Evolutionary conservation across 2,888 invertebrate genomes (phyloP).

Genomic region (Ichneumon xanthorius): DNA sequence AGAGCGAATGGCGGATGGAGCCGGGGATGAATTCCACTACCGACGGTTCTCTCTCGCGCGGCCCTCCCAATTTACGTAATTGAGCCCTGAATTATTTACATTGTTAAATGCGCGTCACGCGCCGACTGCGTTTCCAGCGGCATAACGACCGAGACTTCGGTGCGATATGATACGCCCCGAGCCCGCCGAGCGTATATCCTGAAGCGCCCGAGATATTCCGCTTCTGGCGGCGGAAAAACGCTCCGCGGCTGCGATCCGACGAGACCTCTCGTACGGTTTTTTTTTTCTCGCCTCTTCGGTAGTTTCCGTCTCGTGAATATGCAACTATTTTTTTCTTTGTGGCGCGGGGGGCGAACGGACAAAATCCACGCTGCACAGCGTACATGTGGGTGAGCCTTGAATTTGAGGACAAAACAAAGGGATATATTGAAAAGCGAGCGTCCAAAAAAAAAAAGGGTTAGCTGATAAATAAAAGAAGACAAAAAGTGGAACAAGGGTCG

Average conservation of each 20-base stretch:
- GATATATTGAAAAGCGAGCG: conserved; percentile 31
- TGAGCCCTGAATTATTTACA: conserved; percentile 84
- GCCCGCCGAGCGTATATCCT: conserved; percentile 36
- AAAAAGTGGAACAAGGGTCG: conserved; percentile 18
- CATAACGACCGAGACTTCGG: conserved; percentile 46
- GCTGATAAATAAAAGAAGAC: conserved; percentile 31
- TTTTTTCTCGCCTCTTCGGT: conserved; percentile 4
- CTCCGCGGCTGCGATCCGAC: background rate
- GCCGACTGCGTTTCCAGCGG: conserved; percentile 74
- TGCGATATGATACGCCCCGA: conserved; percentile 22
- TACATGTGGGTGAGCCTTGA: conserved; percentile 1
- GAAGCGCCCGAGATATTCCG: conserved; percentile 10
- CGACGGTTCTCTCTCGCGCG: conserved; percentile 33
- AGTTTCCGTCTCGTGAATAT: conserved; percentile 26
- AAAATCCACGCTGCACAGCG: conserved; percentile 22
- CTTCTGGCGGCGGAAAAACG: background rate
- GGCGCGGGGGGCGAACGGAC: background rate
- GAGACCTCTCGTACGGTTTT: background rate
- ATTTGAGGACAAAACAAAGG: conserved; percentile 27
- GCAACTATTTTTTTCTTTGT: conserved; percentile 17
- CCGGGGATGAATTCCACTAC: conserved; percentile 32
- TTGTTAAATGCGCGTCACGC: conserved; percentile 81
- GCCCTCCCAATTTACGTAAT: conserved; percentile 82
- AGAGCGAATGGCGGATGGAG: background rate
- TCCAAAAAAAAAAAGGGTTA: background rate